These are phyloP conservation scores for Colostygia pectinataria DNA, from an alignment of 2,888 invertebrate genomes.

Conservation along the genomic window DNA sequence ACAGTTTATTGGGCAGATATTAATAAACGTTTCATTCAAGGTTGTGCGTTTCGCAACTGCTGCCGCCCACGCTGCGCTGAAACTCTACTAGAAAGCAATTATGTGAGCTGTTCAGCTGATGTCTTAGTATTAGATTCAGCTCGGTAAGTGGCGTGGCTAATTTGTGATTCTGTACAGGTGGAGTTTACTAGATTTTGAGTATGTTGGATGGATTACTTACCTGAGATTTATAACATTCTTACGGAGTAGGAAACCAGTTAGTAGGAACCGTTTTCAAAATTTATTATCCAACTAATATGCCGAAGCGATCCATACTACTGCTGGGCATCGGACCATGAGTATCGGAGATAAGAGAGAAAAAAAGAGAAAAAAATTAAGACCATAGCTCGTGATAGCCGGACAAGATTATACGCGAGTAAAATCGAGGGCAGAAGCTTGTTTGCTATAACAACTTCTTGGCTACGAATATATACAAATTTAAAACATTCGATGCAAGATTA, in stretches of 20 bases:
- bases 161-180: slow-evolving; percentile 9
- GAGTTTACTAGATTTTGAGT: slow-evolving; percentile 14
- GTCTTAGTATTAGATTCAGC: slow-evolving; percentile 14
- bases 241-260: neutral
- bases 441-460: too few species aligned
- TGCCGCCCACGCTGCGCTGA: slow-evolving; percentile 12
- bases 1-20: slow-evolving; percentile 11
- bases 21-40: slow-evolving; percentile 25
- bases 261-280: neutral
- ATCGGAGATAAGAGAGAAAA: too few species aligned
- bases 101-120: slow-evolving; percentile 10
- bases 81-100: slow-evolving; percentile 17
- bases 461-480: neutral
- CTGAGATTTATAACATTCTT: neutral
- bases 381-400: too few species aligned
- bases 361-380: too few species aligned
- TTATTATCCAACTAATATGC: too few species aligned
- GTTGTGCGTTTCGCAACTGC: slow-evolving; percentile 17
- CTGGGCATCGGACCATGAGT: too few species aligned
- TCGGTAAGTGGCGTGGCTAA: slow-evolving; percentile 3
- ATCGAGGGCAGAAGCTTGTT: too few species aligned
- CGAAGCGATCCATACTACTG: too few species aligned
- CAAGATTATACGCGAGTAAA: too few species aligned
- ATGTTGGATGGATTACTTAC: slow-evolving; percentile 2
- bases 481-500: neutral